phyloP scores from a whole-genome alignment of 2,797 vertebrate genomes.

The Danio jaintianensis region DNA sequence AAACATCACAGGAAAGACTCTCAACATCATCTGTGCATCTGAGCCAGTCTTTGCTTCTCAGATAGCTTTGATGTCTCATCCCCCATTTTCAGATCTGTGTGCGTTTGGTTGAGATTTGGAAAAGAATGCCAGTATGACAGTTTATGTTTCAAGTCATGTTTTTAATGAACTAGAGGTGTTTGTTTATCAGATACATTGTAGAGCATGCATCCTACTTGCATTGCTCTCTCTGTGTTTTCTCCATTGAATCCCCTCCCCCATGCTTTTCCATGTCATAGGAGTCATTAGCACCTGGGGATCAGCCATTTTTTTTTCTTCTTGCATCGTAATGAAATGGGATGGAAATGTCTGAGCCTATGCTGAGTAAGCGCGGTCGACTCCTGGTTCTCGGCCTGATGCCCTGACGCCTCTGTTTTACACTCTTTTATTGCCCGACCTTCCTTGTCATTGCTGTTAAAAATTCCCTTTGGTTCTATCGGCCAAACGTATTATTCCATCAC shows the following conservation, averaged over 20 bases:
- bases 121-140: constrained; percentile 8
- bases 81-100: constrained; percentile 45
- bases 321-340: constrained; percentile 40
- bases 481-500: background rate
- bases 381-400: constrained; percentile 18
- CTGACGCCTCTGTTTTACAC: constrained; percentile 30
- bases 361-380: constrained; percentile 44
- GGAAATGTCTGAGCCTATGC: constrained; percentile 35
- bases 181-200: background rate
- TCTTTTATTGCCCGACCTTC: constrained; percentile 25
- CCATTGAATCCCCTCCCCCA: background rate
- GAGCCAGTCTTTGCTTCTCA: constrained; percentile 49
- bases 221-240: background rate
- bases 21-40: constrained; percentile 34
- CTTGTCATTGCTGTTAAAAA: background rate
- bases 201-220: background rate
- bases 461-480: constrained; percentile 11
- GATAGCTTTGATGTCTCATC: constrained; percentile 55
- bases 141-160: constrained; percentile 8
- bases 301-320: constrained; percentile 33
- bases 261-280: constrained; percentile 4
- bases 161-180: constrained; percentile 2
- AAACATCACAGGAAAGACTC: constrained; percentile 1
- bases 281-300: constrained; percentile 39
- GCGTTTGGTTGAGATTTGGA: constrained; percentile 7